Conservation (phyloP, 2,888 invertebrate genomes). For the Eupithecia dodoneata region DNA sequence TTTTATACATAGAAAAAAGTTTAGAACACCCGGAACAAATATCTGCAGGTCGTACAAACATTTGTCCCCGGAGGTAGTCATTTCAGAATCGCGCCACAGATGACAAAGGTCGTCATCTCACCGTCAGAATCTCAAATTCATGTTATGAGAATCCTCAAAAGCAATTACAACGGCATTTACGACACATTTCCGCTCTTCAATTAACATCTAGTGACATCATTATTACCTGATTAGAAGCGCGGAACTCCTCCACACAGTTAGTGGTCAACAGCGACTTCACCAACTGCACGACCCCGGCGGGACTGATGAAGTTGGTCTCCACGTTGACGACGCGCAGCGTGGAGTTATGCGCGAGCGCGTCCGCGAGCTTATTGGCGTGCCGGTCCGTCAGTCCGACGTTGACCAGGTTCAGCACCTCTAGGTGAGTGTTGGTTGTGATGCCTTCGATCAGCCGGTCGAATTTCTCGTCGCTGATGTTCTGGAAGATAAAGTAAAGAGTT, state of each 20-base stretch:
- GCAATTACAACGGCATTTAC: no score
- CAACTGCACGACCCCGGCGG: constrained; percentile 92
- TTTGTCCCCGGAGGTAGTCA: no score
- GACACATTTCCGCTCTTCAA: no score
- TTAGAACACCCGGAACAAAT: no score
- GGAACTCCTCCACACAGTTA: constrained; percentile 95
- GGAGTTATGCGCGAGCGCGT: constrained; percentile 91
- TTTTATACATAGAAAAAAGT: no score
- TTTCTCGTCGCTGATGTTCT: constrained; percentile 99
- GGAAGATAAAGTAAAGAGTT: constrained; percentile 59
- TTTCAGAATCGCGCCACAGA: no score
- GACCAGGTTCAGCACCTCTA: constrained; percentile 95
- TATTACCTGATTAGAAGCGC: constrained; percentile 90
- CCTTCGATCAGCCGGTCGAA: constrained; percentile 95
- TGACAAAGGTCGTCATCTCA: no score
- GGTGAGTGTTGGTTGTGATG: constrained; percentile 94
- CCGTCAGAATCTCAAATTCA: no score
- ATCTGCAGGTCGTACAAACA: no score
- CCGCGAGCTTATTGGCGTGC: constrained; percentile 91
- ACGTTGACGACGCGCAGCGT: constrained; percentile 93
- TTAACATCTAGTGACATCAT: neutral
- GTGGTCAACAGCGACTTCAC: constrained; percentile 94
- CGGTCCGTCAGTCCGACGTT: constrained; percentile 97
- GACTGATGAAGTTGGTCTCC: constrained; percentile 98
- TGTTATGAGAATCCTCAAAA: no score